Base-by-base conservation (phyloP, 2,797 vertebrate species). In the Mus minutoides region DNA sequence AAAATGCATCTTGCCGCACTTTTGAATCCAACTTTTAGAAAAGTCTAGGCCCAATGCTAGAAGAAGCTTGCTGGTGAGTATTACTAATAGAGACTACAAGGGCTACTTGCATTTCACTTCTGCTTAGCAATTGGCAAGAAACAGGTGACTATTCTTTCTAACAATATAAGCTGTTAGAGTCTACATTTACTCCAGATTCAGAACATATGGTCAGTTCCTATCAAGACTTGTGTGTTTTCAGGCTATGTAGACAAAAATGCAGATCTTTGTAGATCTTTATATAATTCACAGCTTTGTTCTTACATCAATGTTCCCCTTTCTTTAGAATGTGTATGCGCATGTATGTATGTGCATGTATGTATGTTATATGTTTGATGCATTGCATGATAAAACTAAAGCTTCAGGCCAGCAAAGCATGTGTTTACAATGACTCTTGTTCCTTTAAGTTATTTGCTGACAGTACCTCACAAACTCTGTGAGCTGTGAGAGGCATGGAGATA, bases 321-420 rank as follows among this genome's bases (percentile, higher is more conserved):
- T 26, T 90, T 90, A 49, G 8, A 83, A 80, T 76, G 37, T 69
- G 54, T 17, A 13, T 49, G 9, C 43, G n/a, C 77, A 67, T 31
- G 29, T 64, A 10, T 76, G 76, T 60, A 24, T n/a, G 16, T 92
- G 17, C 22, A 8, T 64, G 60, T 78, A 52, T 31, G 16, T 54
- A 5, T 80, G 16, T 43, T 75, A 64, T 75, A 91, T n/a, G 43
- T 16, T 24, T 13, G 40, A 29, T 94, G 73, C 43, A 62, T 88
- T 91, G 43, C 52, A 58, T 77, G 54, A 75, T 87, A 90, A 92
- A 94, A 95, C 34, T 46, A 88, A 46, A 90, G 75, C 29, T 26
- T 92, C 0, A 2, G 29, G 13, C 43, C 14, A 92, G 31, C 13
- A 2, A 83, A n/a, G 56, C 40, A 5, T 73, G 6, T 92, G 43